Percentiles rank a stretch among this genome's conserved stretches.
These are phyloP conservation scores for Zophobas morio DNA, from an alignment of 1,140 invertebrate species.

Conservation along the genomic window DNA sequence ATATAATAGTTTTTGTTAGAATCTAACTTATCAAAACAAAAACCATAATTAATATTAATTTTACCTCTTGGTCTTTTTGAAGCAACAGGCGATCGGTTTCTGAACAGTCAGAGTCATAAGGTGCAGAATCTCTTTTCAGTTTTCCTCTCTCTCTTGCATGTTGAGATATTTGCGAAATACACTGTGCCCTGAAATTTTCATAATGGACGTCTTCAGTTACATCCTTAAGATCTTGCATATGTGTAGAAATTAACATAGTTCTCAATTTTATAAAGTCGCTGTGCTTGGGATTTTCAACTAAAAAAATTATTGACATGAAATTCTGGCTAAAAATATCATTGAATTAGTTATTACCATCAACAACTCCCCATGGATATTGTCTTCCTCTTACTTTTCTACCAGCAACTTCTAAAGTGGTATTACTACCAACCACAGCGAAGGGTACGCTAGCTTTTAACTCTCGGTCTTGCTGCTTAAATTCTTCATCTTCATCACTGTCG, in stretches of 20 bases:
- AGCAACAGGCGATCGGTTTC: slow-evolving; percentile 89
- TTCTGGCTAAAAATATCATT: background rate
- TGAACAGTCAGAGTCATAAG: slow-evolving; percentile 82
- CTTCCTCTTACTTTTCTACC: slow-evolving; percentile 90
- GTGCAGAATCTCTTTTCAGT: slow-evolving; percentile 84
- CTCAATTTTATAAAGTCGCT: slow-evolving; percentile 97
- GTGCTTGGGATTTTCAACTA: slow-evolving; percentile 97
- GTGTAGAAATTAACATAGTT: slow-evolving; percentile 96
- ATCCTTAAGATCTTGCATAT: slow-evolving; percentile 97
- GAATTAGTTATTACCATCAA: slow-evolving; percentile 80
- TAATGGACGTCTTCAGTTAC: slow-evolving; percentile 96
- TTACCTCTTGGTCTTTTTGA: slow-evolving; percentile 95
- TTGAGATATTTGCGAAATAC: slow-evolving; percentile 91
- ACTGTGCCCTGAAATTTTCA: slow-evolving; percentile 95
- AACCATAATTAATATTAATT: no score
- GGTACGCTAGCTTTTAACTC: slow-evolving; percentile 93
- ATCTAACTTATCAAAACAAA: no score
- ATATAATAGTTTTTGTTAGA: no score
- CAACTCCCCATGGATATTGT: slow-evolving; percentile 98
- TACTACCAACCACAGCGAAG: slow-evolving; percentile 97
- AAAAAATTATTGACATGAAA: slow-evolving; percentile 51
- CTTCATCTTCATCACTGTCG: slow-evolving; percentile 94
- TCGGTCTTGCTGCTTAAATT: slow-evolving; percentile 92
- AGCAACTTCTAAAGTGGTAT: slow-evolving; percentile 93
- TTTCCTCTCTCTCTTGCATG: slow-evolving; percentile 88